Evolutionary conservation across 2,113 vertebrate genomes (phyloP), one percentile per base, ranked within the genome.

Genomic region (Strigops habroptila): DNA sequence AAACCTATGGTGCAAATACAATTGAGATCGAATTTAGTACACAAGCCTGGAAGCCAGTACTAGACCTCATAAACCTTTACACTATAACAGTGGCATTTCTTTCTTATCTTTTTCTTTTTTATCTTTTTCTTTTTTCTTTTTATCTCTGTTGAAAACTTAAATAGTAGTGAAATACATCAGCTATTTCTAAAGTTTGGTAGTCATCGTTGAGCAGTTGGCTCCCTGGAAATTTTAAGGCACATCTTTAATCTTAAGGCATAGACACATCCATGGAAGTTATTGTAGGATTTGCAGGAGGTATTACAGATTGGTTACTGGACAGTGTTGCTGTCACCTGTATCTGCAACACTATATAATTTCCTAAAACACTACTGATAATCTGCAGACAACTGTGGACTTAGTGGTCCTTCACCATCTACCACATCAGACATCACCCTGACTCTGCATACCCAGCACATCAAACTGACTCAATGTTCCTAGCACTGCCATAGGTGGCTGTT

Each of bases 401-500:
- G 5, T 12, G 22, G 15, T 63, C 24, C n/a, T 95, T 57, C 53
- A 65, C 33, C 35, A 55, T 0, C 43, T 64, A 2, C 62, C 14
- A 35, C 48, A 48, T 9, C 24, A 64, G n/a, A 25, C 33, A 28
- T 33, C 8, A 22, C 8, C 31, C 43, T 44, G 49, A 7, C 24
- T 52, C 63, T 49, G 31, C 16, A 39, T 22, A 44, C 43, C 14
- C 67, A 83, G 2, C 1, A 5, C 10, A 10, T 43, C 30, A 48
- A 6, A 21, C 14, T 1, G 4, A 7, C 19, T 37, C 19, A 10
- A 0, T 18, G 59, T 7, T 62, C 49, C n/a, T 12, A 48, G 21
- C 43, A 43, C 35, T 1, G 5, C 19, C 0, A 0, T 1, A 18
- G 12, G 4, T 7, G 9, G 25, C 39, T 73, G 35, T 39, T 87